phyloP scores from a whole-genome alignment of 2,888 invertebrate species.

The Aphodius granarius region DNA sequence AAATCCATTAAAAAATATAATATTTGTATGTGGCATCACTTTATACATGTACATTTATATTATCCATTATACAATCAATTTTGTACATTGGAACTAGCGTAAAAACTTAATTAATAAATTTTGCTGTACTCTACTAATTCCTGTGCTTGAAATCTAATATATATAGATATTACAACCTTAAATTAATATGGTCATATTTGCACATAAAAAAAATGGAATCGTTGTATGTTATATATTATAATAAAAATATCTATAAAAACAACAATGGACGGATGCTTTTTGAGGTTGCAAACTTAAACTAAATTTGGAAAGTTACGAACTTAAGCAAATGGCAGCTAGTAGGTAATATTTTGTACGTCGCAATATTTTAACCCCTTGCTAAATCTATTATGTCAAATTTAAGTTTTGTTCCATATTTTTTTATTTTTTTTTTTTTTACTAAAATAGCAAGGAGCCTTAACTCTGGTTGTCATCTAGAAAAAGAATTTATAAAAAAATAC shows the following conservation, averaged over 20 bases:
- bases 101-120: background rate
- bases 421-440: background rate
- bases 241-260: background rate
- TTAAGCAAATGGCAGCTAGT: background rate
- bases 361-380: background rate
- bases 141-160: background rate
- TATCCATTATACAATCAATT: too few relatives aligned
- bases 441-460: background rate
- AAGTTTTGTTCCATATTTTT: background rate
- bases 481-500: conserved; percentile 14
- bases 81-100: background rate
- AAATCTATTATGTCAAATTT: background rate
- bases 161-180: background rate
- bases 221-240: background rate
- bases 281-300: background rate
- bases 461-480: background rate
- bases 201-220: background rate
- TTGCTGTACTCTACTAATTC: background rate
- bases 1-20: background rate
- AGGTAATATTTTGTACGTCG: background rate
- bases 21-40: background rate
- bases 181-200: conserved; percentile 2
- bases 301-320: background rate
- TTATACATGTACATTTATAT: conserved; percentile 2
- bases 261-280: conserved; percentile 3